phyloP scores from a whole-genome alignment of 2,797 vertebrate genomes.

The Eidolon dupreanum region DNA sequence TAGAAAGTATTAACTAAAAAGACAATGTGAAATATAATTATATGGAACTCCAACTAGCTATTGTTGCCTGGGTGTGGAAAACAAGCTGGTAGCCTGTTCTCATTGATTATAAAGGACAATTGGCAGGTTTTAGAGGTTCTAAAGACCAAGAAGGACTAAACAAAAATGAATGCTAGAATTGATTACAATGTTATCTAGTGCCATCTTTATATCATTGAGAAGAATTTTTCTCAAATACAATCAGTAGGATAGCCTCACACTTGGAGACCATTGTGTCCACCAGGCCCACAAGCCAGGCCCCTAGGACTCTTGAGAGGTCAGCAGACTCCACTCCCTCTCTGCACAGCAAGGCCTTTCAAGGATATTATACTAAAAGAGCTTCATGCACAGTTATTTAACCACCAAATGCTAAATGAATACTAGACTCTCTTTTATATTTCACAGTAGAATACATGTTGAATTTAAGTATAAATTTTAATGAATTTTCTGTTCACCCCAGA shows the following conservation, averaged over 20 bases:
- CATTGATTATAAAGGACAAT: neutral
- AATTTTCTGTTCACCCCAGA: constrained; percentile 37
- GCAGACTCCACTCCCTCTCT: neutral
- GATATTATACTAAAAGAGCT: neutral
- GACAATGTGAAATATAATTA: neutral
- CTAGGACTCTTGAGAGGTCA: neutral
- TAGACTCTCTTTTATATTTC: neutral
- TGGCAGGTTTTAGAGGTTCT: neutral
- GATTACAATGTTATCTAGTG: neutral
- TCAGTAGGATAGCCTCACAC: neutral
- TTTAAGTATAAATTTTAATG: constrained; percentile 29
- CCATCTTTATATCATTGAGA: neutral
- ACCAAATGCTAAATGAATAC: neutral
- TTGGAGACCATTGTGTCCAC: neutral
- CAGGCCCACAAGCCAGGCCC: accelerated
- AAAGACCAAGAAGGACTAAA: neutral
- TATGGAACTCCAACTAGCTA: neutral
- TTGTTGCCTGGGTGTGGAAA: neutral
- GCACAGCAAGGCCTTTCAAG: neutral
- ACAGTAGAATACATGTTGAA: neutral
- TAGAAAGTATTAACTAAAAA: neutral
- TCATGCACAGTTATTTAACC: neutral
- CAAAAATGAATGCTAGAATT: neutral
- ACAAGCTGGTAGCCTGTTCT: neutral
- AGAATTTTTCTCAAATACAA: neutral